phyloP scores from a whole-genome alignment of 2,797 vertebrate genomes.

The Hypotaenidia philippensis region DNA sequence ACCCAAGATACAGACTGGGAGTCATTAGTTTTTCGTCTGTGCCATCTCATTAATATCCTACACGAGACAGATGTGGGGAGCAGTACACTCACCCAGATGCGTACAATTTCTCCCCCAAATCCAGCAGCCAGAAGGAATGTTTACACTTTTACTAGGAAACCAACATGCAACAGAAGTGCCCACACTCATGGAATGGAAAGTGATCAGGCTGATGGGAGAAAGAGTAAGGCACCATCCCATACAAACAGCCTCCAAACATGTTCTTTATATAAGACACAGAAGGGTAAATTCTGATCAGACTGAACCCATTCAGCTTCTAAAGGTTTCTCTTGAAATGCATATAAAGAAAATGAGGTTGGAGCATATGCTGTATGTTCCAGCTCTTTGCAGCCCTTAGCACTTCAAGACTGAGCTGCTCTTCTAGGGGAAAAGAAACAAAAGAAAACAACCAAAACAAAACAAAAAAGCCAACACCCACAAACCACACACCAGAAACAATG shows the following conservation, averaged over 20 bases:
- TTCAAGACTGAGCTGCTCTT: not conserved
- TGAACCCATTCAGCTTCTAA: not conserved
- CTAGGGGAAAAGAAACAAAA: too few species aligned
- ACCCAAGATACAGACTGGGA: not conserved
- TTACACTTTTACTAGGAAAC: not conserved
- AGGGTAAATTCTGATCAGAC: not conserved
- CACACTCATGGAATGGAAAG: not conserved
- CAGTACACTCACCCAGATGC: fast-evolving
- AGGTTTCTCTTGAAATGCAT: not conserved
- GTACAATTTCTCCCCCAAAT: not conserved
- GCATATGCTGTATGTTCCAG: not conserved
- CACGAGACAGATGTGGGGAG: fast-evolving
- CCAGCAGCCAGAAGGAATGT: not conserved
- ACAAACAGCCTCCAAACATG: not conserved
- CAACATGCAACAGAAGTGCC: fast-evolving
- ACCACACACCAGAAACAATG: not conserved
- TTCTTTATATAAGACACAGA: not conserved
- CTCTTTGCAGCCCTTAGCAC: not conserved
- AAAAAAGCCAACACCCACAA: not conserved
- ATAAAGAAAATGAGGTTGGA: not conserved
- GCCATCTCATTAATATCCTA: not conserved
- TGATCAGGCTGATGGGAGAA: not conserved
- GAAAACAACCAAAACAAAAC: not conserved
- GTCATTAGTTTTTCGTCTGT: not conserved
- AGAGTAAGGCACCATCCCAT: not conserved